phyloP scores from a whole-genome alignment of 1,140 invertebrate species.

The Liolophura sinensis region DNA sequence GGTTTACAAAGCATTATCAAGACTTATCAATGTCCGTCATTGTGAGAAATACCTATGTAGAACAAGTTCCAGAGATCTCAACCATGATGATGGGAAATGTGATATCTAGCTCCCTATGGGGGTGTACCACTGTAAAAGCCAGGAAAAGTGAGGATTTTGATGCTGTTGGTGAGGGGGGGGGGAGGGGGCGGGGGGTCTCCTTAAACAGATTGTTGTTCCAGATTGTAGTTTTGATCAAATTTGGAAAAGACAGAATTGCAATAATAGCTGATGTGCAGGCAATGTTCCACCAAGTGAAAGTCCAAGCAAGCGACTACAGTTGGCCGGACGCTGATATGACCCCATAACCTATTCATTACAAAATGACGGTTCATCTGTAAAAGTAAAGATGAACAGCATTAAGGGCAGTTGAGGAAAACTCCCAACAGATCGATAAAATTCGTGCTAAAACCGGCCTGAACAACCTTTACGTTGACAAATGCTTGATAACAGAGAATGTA shows the following conservation, averaged over 20 bases:
- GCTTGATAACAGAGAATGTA: constrained; percentile 7
- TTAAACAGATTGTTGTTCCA: constrained; percentile 10
- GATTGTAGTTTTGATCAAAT: constrained; percentile 11
- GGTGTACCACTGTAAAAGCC: no score
- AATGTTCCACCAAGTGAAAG: constrained; percentile 25
- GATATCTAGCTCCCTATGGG: no score
- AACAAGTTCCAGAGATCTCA: constrained; percentile 5
- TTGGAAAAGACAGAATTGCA: constrained; percentile 11
- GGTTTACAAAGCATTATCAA: constrained; percentile 2
- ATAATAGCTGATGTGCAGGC: constrained; percentile 22
- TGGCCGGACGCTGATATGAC: constrained; percentile 9
- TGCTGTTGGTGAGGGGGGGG: no score
- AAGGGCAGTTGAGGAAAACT: constrained; percentile 9
- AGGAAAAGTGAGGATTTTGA: no score
- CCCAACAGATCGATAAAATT: background rate
- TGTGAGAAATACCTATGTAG: constrained; percentile 2
- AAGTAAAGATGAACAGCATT: constrained; percentile 14
- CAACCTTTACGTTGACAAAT: constrained; percentile 27
- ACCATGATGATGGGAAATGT: background rate
- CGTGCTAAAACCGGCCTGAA: constrained; percentile 7
- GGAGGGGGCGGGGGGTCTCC: constrained; percentile 4
- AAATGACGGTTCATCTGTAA: constrained; percentile 23
- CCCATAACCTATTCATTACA: constrained; percentile 7
- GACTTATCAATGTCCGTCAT: background rate
- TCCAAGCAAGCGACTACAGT: constrained; percentile 10